Base-by-base conservation (phyloP, 2,113 vertebrate species). In the Zingel zingel region DNA sequence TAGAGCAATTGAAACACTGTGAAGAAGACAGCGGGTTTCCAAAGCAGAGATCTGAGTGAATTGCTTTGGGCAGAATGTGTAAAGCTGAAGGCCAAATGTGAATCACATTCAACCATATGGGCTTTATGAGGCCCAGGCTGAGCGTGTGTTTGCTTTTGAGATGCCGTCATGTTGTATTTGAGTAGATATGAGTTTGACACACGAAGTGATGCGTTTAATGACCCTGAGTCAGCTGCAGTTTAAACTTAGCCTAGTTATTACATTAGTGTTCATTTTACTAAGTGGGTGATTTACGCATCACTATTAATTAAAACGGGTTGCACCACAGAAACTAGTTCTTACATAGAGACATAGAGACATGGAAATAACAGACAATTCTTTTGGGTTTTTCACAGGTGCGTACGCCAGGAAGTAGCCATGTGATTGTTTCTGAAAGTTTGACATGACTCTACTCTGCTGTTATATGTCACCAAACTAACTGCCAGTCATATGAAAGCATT, bases 11-110 rank as follows among this genome's bases (percentile, higher is more conserved):
- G n/a, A 77, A 84, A 76, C 51, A 30, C 67, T 57, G 21, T 36
- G 67, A 81, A 59, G 74, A 54, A 69, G 58, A 66, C 51, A 61
- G 39, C 2, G 13, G 51, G 5, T 65, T 78, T 86, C 56, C 62
- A 45, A 33, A 75, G 76, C 33, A 1, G 18, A n/a, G 43, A 69
- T 74, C 15, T 57, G 53, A 86, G 56, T 77, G 53, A 70, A 74
- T 62, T 51, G 76, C 54, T 89, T 74, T 78, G 74, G 83, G 77
- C 84, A 81, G 77, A 56, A 82, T 18, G 69, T 47, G 74, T 59
- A 65, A 68, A 83, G 51, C 65, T 53, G 21, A 77, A 54, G 72
- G 66, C 83, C 77, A 87, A 86, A 77, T 47, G 67, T 73, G 73
- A 30, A 78, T 74, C 72, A 0, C 57, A 59, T 74, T 79, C 58